Evolutionary conservation across 2,797 vertebrate species (phyloP), one percentile per base, ranked within the genome.

Genomic region (Lates japonicus): DNA sequence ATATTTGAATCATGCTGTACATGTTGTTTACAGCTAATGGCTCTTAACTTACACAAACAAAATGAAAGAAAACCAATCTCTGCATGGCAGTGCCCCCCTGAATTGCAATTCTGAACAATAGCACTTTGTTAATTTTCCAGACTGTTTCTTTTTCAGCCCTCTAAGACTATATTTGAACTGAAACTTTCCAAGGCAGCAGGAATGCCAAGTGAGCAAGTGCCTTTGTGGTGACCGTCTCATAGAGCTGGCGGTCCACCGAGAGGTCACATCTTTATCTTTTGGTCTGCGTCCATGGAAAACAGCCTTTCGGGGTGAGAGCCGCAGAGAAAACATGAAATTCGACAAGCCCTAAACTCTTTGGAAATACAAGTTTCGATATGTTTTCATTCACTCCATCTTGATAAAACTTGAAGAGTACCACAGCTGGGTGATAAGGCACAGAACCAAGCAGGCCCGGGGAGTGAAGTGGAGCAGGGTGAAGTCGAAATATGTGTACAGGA

Each of bases 191-290:
- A 80, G 41, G 61, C 68, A 49, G 62, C n/a, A 44, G 57, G 62
- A 86, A 76, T 80, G 71, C 71, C 76, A 78, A 84, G 55, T n/a
- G 60, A 82, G 64, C 5, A 20, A 86, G 82, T 74, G 80, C 62
- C 66, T 90, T 81, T 8, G 22, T 76, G 76, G 51, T 89, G 84
- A 86, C 37, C 5, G 70, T 83, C 82, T 75, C 33, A 7, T 35
- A 74, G 62, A 73, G 25, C 72, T 69, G 82, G 73, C 77, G 35
- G 81, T 83, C 86, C 75, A 75, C 48, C 14, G 67, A 91, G 82
- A 85, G 76, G 85, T 90, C 78, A 74, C 1, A 29, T 85, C 78
- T 89, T 95, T 92, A 95, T 95, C 94, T 95, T 90, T 95, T 95
- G 95, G 95, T 90, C 81, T 12, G 35, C 25, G 37, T 93, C 93